These are phyloP conservation scores for Ennomos erosarius DNA, from an alignment of 2,888 invertebrate genomes.

Conservation along the genomic window DNA sequence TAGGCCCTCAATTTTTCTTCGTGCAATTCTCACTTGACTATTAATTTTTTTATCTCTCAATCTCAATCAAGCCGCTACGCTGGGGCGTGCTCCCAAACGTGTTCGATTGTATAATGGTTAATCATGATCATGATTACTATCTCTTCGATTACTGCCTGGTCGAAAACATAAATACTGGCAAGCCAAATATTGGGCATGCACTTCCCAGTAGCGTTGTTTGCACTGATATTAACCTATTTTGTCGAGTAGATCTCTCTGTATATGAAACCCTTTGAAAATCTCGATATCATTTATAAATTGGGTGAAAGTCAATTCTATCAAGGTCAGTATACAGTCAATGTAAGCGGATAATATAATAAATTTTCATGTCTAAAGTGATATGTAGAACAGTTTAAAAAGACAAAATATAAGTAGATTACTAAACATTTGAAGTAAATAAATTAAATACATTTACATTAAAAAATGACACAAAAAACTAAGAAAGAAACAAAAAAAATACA, in stretches of 20 bases:
- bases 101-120: slow-evolving; percentile 42
- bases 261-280: slow-evolving; percentile 8
- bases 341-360: too few relatives aligned
- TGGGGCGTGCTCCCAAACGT: slow-evolving; percentile 28
- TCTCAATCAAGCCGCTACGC: slow-evolving; percentile 28
- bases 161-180: slow-evolving; percentile 48
- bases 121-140: slow-evolving; percentile 36
- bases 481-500: too few relatives aligned
- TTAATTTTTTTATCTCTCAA: slow-evolving; percentile 25
- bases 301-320: too few relatives aligned
- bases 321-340: too few relatives aligned
- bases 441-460: too few relatives aligned
- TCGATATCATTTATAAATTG: neutral
- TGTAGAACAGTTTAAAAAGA: too few relatives aligned
- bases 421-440: too few relatives aligned
- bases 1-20: neutral
- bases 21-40: slow-evolving; percentile 25
- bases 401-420: too few relatives aligned
- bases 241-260: slow-evolving; percentile 13
- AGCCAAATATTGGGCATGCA: slow-evolving; percentile 60
- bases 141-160: slow-evolving; percentile 43
- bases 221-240: slow-evolving; percentile 43
- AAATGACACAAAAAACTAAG: too few relatives aligned
- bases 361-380: too few relatives aligned
- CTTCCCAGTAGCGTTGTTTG: slow-evolving; percentile 50